Evolutionary conservation across 2,888 invertebrate genomes (phyloP), one percentile per base, ranked within the genome.

Genomic region (Pinctada fucata): DNA sequence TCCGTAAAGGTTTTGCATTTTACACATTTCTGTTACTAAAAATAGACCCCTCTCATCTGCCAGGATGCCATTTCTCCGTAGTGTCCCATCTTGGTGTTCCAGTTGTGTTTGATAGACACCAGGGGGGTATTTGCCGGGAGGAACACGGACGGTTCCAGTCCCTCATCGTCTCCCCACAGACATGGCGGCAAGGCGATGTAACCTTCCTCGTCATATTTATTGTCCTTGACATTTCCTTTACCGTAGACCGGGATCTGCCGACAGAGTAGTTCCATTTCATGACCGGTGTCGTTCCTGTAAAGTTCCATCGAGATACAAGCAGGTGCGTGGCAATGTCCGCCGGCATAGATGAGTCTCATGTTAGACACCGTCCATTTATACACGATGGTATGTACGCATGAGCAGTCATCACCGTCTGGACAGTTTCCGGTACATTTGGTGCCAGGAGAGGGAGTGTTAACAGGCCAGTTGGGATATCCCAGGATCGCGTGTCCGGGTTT

Each of bases 1-100:
- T 31, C 31, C 31, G 31, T 31, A 31, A 31, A 31, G 31, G 31
- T 31, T 31, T 1, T 1, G 31, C 31, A 31, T 31, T 31, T 31
- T 31, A 31, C 31, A 31, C 31, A 31, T 31, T 31, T 31, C 31
- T 1, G 31, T 31, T 31, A 31, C 31, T 31, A 31, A 31, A 31
- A 31, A 31, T 31, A 31, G 31, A 31, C 31, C 31, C 82, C 82
- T 76, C 82, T 78, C 82, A 82, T 82, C 63, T 82, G 82, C 82
- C 82, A 82, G 3, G 82, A 82, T 1, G 82, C 82, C 82, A 82
- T 82, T 67, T 82, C 82, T 50, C 82, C 82, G 47, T 63, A 82
- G 70, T 82, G 82, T 10, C 82, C 82, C 76, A 79, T 67, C 10
- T 75, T 52, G n/a, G 82, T 82, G 73, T 82, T 82, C n/a, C 75